These are phyloP conservation scores for Lepidurus packardi DNA, from an alignment of 1,140 invertebrate genomes.

Conservation along the genomic window DNA sequence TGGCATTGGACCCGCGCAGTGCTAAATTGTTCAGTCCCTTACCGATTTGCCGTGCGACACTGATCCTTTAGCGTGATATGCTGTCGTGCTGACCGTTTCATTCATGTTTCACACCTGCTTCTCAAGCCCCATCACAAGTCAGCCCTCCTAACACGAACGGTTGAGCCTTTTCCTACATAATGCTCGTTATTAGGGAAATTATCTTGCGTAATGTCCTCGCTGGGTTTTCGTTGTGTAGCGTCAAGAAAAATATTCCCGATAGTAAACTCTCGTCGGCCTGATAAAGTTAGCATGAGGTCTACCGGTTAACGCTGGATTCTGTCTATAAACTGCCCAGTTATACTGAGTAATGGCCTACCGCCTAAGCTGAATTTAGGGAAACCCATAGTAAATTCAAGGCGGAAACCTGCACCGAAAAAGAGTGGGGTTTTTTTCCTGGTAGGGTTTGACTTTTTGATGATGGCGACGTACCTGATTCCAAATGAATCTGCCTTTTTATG, in stretches of 20 bases:
- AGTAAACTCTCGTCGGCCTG: background rate
- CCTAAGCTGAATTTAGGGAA: constrained; percentile 1
- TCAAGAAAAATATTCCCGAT: too few species aligned
- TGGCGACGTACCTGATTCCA: constrained; percentile 4
- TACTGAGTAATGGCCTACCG: background rate
- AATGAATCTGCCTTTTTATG: constrained; percentile 8
- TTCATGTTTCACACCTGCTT: constrained; percentile 17
- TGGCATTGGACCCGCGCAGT: background rate
- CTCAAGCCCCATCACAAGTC: background rate
- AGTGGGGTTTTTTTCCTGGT: background rate
- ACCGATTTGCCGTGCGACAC: constrained; percentile 6
- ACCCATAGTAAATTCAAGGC: constrained; percentile 8
- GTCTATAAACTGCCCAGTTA: background rate
- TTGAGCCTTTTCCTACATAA: background rate
- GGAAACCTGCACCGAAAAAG: background rate
- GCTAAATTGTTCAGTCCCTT: background rate
- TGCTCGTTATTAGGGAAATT: too few species aligned
- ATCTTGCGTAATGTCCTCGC: too few species aligned
- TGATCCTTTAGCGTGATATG: background rate
- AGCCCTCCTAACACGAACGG: background rate
- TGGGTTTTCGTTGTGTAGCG: too few species aligned
- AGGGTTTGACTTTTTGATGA: constrained; percentile 6
- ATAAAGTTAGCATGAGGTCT: background rate
- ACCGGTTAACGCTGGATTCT: background rate
- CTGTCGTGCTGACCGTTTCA: background rate